Evolutionary conservation across 2,888 invertebrate species (phyloP).

Genomic region (Megastigmus dorsalis): DNA sequence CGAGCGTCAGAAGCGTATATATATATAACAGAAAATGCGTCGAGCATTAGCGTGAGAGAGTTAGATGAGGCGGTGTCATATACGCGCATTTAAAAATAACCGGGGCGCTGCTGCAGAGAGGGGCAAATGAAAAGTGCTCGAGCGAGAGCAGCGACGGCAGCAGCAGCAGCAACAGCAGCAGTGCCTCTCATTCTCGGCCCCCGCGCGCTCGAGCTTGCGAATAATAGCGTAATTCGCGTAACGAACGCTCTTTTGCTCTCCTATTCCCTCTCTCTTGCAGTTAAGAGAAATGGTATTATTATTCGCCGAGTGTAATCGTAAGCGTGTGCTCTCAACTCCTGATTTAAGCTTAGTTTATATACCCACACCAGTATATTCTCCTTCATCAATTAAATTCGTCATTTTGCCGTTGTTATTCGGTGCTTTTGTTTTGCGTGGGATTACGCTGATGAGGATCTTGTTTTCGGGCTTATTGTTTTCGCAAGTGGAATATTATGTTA

Average conservation of each 20-base stretch:
- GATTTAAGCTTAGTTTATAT: constrained; percentile 33
- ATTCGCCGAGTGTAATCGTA: constrained; percentile 11
- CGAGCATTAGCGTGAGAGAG: constrained; percentile 8
- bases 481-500: too few relatives aligned
- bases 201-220: neutral
- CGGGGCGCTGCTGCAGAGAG: neutral
- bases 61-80: constrained; percentile 22
- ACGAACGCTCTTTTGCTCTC: constrained; percentile 16
- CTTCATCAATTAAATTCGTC: too few relatives aligned
- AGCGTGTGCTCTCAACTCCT: constrained; percentile 11
- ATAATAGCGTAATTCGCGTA: constrained; percentile 41
- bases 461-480: too few relatives aligned
- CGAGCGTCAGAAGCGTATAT: too few relatives aligned
- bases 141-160: too few relatives aligned
- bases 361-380: too few relatives aligned
- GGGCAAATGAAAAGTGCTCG: constrained; percentile 36
- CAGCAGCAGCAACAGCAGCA: too few relatives aligned
- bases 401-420: too few relatives aligned
- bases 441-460: too few relatives aligned
- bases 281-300: constrained; percentile 32
- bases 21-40: too few relatives aligned
- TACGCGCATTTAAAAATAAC: constrained; percentile 46
- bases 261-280: neutral
- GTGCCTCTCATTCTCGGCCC: constrained; percentile 25
- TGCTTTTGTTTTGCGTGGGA: too few relatives aligned